phyloP scores from a whole-genome alignment of 2,797 vertebrate genomes.

The Sparus aurata region DNA sequence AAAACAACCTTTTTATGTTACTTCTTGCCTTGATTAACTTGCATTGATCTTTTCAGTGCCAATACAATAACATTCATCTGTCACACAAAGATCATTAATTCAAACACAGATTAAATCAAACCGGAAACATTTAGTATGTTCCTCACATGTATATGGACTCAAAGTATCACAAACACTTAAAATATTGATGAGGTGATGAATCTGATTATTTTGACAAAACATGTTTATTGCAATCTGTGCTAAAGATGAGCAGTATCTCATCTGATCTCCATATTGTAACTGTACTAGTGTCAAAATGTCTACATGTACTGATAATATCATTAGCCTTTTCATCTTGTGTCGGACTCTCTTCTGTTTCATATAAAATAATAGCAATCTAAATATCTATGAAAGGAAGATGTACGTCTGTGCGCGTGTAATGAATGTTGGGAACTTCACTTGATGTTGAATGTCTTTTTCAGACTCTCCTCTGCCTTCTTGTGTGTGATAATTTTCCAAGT shows the following conservation, averaged over 20 bases:
- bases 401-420: background rate
- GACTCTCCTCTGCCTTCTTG: constrained; percentile 57
- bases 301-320: background rate
- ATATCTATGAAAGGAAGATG: background rate
- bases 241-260: background rate
- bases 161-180: background rate
- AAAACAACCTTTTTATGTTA: too few species aligned
- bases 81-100: background rate
- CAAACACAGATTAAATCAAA: background rate
- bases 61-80: background rate
- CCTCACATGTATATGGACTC: background rate
- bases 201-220: too few species aligned
- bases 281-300: background rate
- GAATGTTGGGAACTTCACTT: constrained; percentile 15
- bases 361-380: background rate
- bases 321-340: background rate
- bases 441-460: constrained; percentile 59
- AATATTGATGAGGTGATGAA: too few species aligned
- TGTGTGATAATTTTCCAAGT: constrained; percentile 54
- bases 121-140: background rate
- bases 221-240: too few species aligned
- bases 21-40: too few species aligned
- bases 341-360: background rate
- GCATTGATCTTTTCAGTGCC: background rate
- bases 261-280: background rate